Conservation (phyloP, 1,140 invertebrate genomes). For the Lamellibrachia luymesi region DNA sequence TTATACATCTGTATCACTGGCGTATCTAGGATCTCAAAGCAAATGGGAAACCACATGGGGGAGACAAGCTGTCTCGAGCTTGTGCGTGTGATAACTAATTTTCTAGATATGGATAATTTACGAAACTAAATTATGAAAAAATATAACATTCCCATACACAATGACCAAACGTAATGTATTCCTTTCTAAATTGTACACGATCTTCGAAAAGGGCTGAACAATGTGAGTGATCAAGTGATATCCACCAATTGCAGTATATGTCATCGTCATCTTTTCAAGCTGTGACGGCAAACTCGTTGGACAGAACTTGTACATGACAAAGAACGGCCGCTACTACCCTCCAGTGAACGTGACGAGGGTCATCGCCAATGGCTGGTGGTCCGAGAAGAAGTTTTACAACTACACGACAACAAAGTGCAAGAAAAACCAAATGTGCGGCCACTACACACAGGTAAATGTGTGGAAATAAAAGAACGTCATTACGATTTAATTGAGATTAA, state of each 20-base stretch:
- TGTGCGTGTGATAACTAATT: not conserved
- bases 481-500: not conserved
- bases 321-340: not conserved
- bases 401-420: not conserved
- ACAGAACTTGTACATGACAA: not conserved
- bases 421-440: constrained; percentile 24
- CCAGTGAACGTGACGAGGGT: not conserved
- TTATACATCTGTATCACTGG: not conserved
- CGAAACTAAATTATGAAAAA: not conserved
- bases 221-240: not conserved
- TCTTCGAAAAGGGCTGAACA: not conserved
- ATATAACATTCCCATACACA: not conserved
- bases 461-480: not conserved
- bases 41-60: no score
- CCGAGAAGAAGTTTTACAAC: not conserved
- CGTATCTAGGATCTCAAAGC: no score
- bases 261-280: not conserved
- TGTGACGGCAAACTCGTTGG: not conserved
- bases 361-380: not conserved
- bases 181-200: not conserved
- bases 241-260: not conserved
- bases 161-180: not conserved
- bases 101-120: not conserved
- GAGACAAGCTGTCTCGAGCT: no score
- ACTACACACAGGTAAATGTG: constrained; percentile 33